Percentiles rank a stretch among this genome's conserved stretches.
These are phyloP conservation scores for Lucifuga dentata DNA, from an alignment of 2,113 vertebrate species.

Conservation along the genomic window DNA sequence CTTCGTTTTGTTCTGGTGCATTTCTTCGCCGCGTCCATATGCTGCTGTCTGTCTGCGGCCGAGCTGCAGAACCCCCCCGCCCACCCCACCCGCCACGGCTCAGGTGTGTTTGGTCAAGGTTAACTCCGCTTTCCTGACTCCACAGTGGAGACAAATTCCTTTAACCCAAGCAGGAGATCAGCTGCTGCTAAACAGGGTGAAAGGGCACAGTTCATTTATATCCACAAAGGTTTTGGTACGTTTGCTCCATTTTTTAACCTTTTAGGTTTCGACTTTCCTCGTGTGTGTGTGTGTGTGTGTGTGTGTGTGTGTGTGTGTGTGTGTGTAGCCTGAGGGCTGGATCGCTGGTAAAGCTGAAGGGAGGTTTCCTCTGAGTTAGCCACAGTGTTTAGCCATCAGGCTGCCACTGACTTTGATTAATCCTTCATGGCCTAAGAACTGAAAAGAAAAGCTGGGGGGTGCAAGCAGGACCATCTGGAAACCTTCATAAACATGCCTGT, in stretches of 20 bases:
- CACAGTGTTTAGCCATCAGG: slow-evolving; percentile 78
- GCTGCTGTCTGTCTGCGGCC: slow-evolving; percentile 48
- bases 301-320: too few species aligned
- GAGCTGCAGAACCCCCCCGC: slow-evolving; percentile 2
- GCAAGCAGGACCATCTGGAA: slow-evolving; percentile 85
- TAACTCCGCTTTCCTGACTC: slow-evolving; percentile 39
- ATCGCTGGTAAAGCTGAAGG: slow-evolving; percentile 56
- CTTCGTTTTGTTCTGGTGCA: slow-evolving; percentile 36
- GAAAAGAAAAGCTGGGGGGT: slow-evolving; percentile 79
- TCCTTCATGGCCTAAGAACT: slow-evolving; percentile 81
- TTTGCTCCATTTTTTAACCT: slow-evolving; percentile 61
- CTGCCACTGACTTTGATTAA: slow-evolving; percentile 83
- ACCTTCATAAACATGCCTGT: slow-evolving; percentile 86
- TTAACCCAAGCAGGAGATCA: slow-evolving; percentile 50
- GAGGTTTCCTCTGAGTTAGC: slow-evolving; percentile 65
- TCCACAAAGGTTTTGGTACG: slow-evolving; percentile 51
- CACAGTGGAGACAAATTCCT: slow-evolving; percentile 44
- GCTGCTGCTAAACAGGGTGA: slow-evolving; percentile 38
- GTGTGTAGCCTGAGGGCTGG: slow-evolving; percentile 64
- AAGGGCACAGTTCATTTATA: slow-evolving; percentile 50
- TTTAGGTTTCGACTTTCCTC: slow-evolving; percentile 64
- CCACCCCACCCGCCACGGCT: slow-evolving; percentile 43
- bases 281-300: too few species aligned
- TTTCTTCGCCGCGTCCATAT: slow-evolving; percentile 16
- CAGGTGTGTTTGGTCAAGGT: slow-evolving; percentile 55